phyloP scores from a whole-genome alignment of 1,140 invertebrate genomes.

The Pentalonia nigronervosa region DNA sequence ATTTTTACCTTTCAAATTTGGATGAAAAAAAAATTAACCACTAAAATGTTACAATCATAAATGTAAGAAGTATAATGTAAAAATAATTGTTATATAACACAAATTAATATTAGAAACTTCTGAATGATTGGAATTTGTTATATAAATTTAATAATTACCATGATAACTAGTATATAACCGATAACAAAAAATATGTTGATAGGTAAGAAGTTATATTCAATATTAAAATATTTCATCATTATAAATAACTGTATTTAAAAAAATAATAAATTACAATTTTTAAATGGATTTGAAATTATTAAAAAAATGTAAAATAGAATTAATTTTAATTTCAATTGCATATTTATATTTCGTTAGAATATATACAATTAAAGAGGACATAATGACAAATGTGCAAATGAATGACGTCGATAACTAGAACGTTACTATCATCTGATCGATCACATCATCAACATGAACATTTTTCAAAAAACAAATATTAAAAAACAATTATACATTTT shows the following conservation, averaged over 20 bases:
- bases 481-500: slow-evolving; percentile 9
- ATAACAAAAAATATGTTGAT: not conserved
- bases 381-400: not conserved
- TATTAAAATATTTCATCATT: not conserved
- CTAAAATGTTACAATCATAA: not conserved
- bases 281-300: not conserved
- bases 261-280: not conserved
- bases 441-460: slow-evolving; percentile 57
- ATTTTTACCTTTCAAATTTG: not conserved
- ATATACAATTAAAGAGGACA: not conserved
- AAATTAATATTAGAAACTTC: not conserved
- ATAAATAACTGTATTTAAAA: not conserved
- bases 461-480: slow-evolving; percentile 48
- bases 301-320: not conserved
- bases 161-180: not conserved
- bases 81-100: not conserved
- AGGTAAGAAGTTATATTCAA: not conserved
- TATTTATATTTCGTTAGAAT: not conserved
- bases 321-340: not conserved
- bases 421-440: slow-evolving; percentile 42
- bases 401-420: slow-evolving; percentile 49
- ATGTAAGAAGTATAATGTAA: not conserved
- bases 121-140: not conserved
- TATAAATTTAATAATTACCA: not conserved
- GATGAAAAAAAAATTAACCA: not conserved